Base-by-base conservation (phyloP, 1,140 invertebrate genomes). In the Choristoneura fumiferana region DNA sequence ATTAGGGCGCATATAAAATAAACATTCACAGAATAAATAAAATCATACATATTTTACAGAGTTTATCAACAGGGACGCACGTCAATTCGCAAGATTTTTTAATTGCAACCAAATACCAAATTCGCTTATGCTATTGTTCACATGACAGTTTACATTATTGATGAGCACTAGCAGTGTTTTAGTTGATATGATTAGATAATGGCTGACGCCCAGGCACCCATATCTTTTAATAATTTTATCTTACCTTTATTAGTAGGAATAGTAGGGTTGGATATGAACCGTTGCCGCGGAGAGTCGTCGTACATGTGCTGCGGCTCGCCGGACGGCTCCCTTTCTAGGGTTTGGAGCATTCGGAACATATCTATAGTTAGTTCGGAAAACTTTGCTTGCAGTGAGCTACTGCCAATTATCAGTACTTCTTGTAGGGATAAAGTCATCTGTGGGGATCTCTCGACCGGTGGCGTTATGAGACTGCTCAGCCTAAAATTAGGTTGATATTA, bases 271-370 rank as follows among this genome's bases (percentile, higher is more conserved):
- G 78, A 73, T 52, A 93, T 92, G 75, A 93, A 93, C 70, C 94
- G 95, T 29, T 95, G 93, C 1, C 95, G 95, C 8, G 96, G 96
- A 38, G 96, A 97, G 12, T 95, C 94, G 77, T 98, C 96, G 81
- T 96, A 96, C 36, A 95, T 90, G 79, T 96, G 95, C 72, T 94
- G 94, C 14, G 92, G 91, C 63, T 96, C 95, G 67, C 97, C 96
- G 69, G 95, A 94, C 13, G 96, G 96, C 81, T 99, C 97, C 63
- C 97, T 90, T 85, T 99, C 98, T 45, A 99, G 85, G 1, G 96
- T 98, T 90, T 99, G 98, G 38, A 99, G 91, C 94, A 99, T 98
- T 67, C 97, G 92, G 82, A 97, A 99, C 98, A 99, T 99, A 89
- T 99, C 98, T 91, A 99, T 95, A 13, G 98, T 98, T 57, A 99